A percentile compares a stretch with the other conserved stretches of the same genome.
Conservation (phyloP, 2,888 invertebrate species). For the Trachelus troglodyta region DNA sequence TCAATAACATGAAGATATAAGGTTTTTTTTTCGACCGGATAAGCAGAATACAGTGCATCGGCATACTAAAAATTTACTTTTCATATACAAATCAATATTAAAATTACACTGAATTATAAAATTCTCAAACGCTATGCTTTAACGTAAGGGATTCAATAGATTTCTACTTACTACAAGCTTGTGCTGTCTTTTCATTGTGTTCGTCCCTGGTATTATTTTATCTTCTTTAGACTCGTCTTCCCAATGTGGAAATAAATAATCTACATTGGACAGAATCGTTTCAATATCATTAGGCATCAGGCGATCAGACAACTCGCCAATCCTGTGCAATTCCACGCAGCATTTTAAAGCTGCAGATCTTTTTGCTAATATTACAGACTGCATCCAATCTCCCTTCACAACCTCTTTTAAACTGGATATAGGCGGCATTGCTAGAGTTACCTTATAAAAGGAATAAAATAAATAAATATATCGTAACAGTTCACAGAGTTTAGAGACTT, state of each 20-base stretch:
- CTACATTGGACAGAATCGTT: slow-evolving; percentile 59
- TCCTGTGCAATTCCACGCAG: slow-evolving; percentile 77
- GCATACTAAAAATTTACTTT: slow-evolving; percentile 68
- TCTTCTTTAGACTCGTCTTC: slow-evolving; percentile 55
- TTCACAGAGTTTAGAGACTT: not conserved
- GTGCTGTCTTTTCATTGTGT: slow-evolving; percentile 46
- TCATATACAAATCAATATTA: not conserved
- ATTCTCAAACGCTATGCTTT: not conserved
- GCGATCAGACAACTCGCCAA: slow-evolving; percentile 78
- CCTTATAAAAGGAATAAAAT: slow-evolving; percentile 46
- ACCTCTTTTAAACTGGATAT: slow-evolving; percentile 79
- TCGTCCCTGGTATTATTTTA: slow-evolving; percentile 38
- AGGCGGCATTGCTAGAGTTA: slow-evolving; percentile 79
- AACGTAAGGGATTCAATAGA: not conserved
- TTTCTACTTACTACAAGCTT: slow-evolving; percentile 42
- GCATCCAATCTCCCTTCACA: slow-evolving; percentile 75
- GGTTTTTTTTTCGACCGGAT: slow-evolving; percentile 53
- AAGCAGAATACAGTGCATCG: slow-evolving; percentile 56
- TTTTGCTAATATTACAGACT: slow-evolving; percentile 76
- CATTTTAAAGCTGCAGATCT: slow-evolving; percentile 84
- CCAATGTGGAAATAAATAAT: slow-evolving; percentile 75
- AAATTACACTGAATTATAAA: not conserved
- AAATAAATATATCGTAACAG: not conserved
- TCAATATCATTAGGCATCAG: slow-evolving; percentile 72
- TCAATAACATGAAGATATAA: slow-evolving; percentile 74